These are phyloP conservation scores for Peromyscus maniculatus DNA, from an alignment of 2,113 vertebrate genomes.

Conservation along the genomic window DNA sequence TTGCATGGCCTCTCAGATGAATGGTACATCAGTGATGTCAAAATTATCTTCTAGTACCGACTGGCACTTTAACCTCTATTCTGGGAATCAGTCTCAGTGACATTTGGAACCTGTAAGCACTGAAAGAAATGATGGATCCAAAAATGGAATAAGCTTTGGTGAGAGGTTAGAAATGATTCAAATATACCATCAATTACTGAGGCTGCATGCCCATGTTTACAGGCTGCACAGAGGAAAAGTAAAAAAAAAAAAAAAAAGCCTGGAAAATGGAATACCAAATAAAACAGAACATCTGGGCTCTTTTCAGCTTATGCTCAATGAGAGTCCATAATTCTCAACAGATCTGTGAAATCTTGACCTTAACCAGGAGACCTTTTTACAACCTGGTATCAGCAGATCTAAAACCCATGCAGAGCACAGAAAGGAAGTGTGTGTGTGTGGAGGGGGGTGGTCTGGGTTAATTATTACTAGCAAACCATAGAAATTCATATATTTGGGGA, in stretches of 20 bases:
- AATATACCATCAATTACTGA: background rate
- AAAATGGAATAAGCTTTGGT: background rate
- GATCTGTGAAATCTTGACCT: background rate
- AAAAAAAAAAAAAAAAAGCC: background rate
- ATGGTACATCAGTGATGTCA: conserved; percentile 38
- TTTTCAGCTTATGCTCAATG: background rate
- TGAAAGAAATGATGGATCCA: conserved; percentile 24
- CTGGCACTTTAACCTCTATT: background rate
- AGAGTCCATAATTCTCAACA: background rate
- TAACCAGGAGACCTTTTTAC: background rate
- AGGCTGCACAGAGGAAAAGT: background rate
- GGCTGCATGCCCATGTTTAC: background rate
- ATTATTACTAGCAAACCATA: background rate
- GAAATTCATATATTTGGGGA: background rate
- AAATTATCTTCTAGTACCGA: conserved; percentile 40
- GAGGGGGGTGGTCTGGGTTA: background rate
- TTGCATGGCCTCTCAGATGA: background rate
- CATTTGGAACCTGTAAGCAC: background rate
- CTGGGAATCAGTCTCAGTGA: background rate
- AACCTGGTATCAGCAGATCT: background rate
- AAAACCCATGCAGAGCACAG: background rate
- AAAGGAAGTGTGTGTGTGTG: background rate
- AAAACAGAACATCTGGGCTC: background rate
- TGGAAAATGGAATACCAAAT: background rate
- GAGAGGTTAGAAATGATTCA: background rate